Evolutionary conservation across 1,140 invertebrate species (phyloP), one percentile per base, ranked within the genome.

Genomic region (Drosophila melanogaster): DNA sequence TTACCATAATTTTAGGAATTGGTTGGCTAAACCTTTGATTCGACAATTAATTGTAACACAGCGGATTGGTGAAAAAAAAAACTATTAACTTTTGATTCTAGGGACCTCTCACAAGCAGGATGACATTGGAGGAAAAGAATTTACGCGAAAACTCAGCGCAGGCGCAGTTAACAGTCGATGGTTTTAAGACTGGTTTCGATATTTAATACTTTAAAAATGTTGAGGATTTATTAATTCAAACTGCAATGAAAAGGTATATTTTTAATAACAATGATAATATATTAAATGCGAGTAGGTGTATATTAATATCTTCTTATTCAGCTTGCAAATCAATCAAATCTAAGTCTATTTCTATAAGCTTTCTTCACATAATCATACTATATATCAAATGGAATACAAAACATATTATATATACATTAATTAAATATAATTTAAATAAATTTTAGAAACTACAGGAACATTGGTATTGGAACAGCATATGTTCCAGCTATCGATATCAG

Each of bases 101-200:
- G 64, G 46, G 60, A 53, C 38, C 30, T 50, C 26, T 51, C 15
- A 37, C 37, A 64, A 67, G 49, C 46, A 65, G 64, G 60, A 67
- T 67, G 64, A 67, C 64, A 67, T 67, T 65, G 46, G 60, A 43
- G 26, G 60, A 67, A 67, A 67, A 67, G 64, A 67, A 67, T 67
- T 19, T 44, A 10, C 24, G 30, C 10, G 8, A 6, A 24, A 65
- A 53, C 30, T 22, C 19, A 67, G 64, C 64, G 64, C 64, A 67
- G 15, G 46, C 64, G 64, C 64, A 17, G 7, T 65, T 35, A 0
- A 6, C 2, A 50, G 4, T 17, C 10, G 4, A 5, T 51, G 12
- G 7, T 2, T 12, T 14, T 8, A 11, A 15, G 30, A 24, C 10
- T 1, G 1, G 12, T 43, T 67, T 19, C 46, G 60, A 67, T 67